Evolutionary conservation across 2,888 invertebrate genomes (phyloP).

Genomic region (Archips xylosteana): DNA sequence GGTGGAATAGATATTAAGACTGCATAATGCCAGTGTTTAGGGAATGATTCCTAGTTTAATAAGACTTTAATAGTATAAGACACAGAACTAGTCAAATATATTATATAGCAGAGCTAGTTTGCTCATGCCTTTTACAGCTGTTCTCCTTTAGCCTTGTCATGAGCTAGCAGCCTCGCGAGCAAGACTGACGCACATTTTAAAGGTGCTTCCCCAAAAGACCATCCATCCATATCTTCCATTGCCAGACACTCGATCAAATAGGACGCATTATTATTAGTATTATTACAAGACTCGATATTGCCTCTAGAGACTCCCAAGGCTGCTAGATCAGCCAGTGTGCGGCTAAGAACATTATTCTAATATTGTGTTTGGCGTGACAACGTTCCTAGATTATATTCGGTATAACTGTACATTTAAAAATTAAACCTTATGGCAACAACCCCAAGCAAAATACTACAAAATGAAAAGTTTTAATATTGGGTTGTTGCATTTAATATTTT

Average conservation of each 20-base stretch:
- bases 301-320: not conserved
- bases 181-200: not conserved
- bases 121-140: slow-evolving; percentile 59
- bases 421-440: slow-evolving; percentile 17
- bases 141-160: slow-evolving; percentile 6
- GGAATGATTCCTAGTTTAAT: slow-evolving; percentile 64
- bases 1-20: slow-evolving; percentile 70
- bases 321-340: not conserved
- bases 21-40: slow-evolving; percentile 81
- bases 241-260: not conserved
- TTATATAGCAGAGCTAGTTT: slow-evolving; percentile 67
- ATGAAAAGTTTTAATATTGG: slow-evolving; percentile 11
- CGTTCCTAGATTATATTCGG: slow-evolving; percentile 47
- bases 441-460: slow-evolving; percentile 18
- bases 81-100: slow-evolving; percentile 81
- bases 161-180: not conserved
- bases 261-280: not conserved
- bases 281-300: not conserved
- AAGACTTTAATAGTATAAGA: slow-evolving; percentile 67
- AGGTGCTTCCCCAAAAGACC: not conserved
- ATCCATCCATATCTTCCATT: not conserved
- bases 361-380: slow-evolving; percentile 43
- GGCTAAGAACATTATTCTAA: slow-evolving; percentile 10
- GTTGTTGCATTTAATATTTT: slow-evolving; percentile 36
- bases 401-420: slow-evolving; percentile 17